A percentile compares a stretch with the other conserved stretches of the same genome.
phyloP scores from a whole-genome alignment of 2,113 vertebrate species.

The Anguilla rostrata region DNA sequence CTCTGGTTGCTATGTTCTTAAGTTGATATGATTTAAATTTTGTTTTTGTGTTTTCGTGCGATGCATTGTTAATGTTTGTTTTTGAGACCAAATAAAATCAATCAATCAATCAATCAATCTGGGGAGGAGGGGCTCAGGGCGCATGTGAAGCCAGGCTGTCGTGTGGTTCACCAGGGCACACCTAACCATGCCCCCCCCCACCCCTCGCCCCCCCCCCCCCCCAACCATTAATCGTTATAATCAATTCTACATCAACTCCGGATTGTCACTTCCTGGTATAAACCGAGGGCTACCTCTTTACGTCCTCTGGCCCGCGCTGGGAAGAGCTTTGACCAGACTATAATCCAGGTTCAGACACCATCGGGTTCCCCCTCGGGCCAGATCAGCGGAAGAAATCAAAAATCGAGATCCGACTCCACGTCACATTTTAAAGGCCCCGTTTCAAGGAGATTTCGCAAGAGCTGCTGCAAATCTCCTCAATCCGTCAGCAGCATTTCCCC shows the following conservation, averaged over 20 bases:
- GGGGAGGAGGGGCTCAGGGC: conserved; percentile 29
- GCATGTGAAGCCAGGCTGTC: conserved; percentile 7
- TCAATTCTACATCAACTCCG: conserved; percentile 46
- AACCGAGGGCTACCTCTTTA: conserved; percentile 21
- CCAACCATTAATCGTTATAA: conserved; percentile 52
- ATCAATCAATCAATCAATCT: no score
- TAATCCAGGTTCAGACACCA: conserved; percentile 32
- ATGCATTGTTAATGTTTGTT: no score
- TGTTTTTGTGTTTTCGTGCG: no score
- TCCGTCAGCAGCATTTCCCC: conserved; percentile 22
- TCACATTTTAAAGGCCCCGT: conserved; percentile 45
- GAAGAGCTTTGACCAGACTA: conserved; percentile 51
- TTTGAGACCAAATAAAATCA: no score
- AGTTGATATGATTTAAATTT: no score
- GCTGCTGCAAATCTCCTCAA: conserved; percentile 34
- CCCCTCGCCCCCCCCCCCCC: neutral
- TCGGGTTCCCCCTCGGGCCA: neutral
- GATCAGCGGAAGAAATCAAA: conserved; percentile 32
- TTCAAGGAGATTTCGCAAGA: conserved; percentile 39
- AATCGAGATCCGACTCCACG: conserved; percentile 41
- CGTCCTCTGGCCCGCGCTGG: conserved; percentile 23
- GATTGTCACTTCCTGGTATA: conserved; percentile 33
- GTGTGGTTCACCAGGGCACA: no score
- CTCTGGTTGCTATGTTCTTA: no score
- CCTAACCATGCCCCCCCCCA: no score